Evolutionary conservation across 2,113 vertebrate genomes (phyloP).

Genomic region (Dipodomys merriami): DNA sequence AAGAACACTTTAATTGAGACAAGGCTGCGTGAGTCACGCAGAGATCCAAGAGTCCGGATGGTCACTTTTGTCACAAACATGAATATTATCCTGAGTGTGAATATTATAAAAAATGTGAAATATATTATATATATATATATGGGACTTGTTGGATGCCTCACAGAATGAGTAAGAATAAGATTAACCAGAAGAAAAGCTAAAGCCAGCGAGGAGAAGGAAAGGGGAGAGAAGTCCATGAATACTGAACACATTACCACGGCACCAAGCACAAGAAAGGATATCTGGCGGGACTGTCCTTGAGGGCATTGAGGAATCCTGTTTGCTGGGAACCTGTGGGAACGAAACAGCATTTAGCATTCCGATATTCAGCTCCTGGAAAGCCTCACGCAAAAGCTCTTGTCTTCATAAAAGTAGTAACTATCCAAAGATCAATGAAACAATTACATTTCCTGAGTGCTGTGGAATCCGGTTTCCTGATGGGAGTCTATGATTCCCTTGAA

Average conservation of each 20-base stretch:
- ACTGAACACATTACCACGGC: accelerated
- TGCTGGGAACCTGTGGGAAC: constrained; percentile 91
- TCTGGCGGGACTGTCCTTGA: constrained; percentile 98
- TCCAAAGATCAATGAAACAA: constrained; percentile 52
- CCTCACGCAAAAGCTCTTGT: constrained; percentile 9
- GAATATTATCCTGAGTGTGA: too few species aligned
- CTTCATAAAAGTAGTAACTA: not conserved
- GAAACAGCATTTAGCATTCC: constrained; percentile 76
- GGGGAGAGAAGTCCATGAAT: not conserved
- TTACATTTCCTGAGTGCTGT: not conserved
- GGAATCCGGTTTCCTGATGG: constrained; percentile 16
- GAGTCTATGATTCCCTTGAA: not conserved
- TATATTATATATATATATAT: too few species aligned
- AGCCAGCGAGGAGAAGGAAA: not conserved
- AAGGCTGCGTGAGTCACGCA: not conserved
- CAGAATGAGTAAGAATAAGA: not conserved
- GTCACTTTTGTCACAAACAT: not conserved
- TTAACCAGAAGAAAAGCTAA: not conserved
- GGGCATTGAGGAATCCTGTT: constrained; percentile 93
- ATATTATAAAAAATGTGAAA: not conserved
- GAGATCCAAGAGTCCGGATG: not conserved
- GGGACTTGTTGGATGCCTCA: not conserved
- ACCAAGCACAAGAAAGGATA: constrained; percentile 90
- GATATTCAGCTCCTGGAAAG: not conserved
- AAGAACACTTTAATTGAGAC: not conserved